Base-by-base conservation (phyloP, 1,140 invertebrate species). In the Stegodyphus dumicola region DNA sequence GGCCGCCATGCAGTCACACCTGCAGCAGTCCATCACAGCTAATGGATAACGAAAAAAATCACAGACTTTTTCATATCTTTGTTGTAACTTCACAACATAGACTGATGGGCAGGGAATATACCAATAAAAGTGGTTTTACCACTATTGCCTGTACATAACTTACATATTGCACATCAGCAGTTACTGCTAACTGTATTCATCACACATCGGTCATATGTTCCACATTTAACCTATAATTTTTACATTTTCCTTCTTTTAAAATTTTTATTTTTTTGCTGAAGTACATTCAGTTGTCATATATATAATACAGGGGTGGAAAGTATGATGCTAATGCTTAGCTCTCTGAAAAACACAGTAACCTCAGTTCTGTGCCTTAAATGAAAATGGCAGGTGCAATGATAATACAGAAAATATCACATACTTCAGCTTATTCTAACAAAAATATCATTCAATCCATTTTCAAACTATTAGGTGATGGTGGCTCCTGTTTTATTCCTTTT, bases 331-430 rank as follows among this genome's bases (percentile, higher is more conserved):
- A 76, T 69, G 81, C 81, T 85, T 85, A 85, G 81, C 81, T 76
- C 74, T 85, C 80, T 60, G 79, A 75, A 60, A 76, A 81, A 83
- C 54, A 74, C 70, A 66, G 60, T n/a, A 74, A 83, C 51, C 52
- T 48, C 49, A 66, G 70, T 70, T 69, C 65, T 85, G 73, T 77
- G 73, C 74, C 18, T 60, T 7, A 76, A 76, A 69, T 85, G 74
- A 85, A 85, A 85, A 85, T 77, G 84, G 75, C 84, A 86, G 69
- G 76, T 86, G 84, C 84, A 77, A 78, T 86, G 84, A 77, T 71
- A 78, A 86, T 86, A 86, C 84, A 86, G 75, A 86, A 86, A 86
- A 86, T 86, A 86, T 86, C 84, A 86, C 84, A 86, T 86, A 86
- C 84, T 86, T 86, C 76, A 86, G 84, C 84, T 77, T 78, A 51